Evolutionary conservation across 1,140 invertebrate species (phyloP).

Genomic region (Rhagoletis pomonella): DNA sequence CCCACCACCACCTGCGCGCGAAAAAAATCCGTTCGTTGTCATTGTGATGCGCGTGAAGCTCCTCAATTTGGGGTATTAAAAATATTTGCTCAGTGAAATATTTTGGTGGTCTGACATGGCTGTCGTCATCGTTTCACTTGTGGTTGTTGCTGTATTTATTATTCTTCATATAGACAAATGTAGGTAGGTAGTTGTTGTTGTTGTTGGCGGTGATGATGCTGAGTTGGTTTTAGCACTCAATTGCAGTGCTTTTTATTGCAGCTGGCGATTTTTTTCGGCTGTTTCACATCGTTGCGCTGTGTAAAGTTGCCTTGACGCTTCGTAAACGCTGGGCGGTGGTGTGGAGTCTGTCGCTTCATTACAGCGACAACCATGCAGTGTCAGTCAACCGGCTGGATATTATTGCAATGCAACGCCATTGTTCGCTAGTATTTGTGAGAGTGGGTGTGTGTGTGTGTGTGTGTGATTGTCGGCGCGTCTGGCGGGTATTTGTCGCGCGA

Average conservation of each 20-base stretch:
- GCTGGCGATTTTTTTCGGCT: constrained; percentile 36
- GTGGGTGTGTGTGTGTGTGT: constrained; percentile 15
- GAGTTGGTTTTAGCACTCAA: constrained; percentile 54
- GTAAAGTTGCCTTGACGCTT: background rate
- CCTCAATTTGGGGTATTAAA: constrained; percentile 53
- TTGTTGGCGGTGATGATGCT: background rate
- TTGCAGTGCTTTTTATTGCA: constrained; percentile 39
- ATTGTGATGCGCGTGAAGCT: constrained; percentile 22
- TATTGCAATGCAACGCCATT: constrained; percentile 44
- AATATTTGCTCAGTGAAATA: constrained; percentile 45
- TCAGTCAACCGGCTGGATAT: constrained; percentile 4
- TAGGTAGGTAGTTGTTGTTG: background rate
- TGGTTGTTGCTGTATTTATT: constrained; percentile 1
- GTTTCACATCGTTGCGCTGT: background rate
- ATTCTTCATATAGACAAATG: background rate
- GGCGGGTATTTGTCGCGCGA: constrained; percentile 60
- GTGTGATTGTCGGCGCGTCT: constrained; percentile 24
- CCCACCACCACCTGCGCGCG: background rate
- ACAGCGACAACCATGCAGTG: constrained; percentile 1
- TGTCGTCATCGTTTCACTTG: constrained; percentile 31
- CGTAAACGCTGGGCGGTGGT: background rate
- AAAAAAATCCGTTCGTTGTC: background rate
- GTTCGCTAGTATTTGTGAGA: background rate
- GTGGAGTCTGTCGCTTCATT: constrained; percentile 18
- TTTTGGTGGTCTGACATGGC: constrained; percentile 37